Base-by-base conservation (phyloP, 2,113 vertebrate genomes). In the Callorhinus ursinus region DNA sequence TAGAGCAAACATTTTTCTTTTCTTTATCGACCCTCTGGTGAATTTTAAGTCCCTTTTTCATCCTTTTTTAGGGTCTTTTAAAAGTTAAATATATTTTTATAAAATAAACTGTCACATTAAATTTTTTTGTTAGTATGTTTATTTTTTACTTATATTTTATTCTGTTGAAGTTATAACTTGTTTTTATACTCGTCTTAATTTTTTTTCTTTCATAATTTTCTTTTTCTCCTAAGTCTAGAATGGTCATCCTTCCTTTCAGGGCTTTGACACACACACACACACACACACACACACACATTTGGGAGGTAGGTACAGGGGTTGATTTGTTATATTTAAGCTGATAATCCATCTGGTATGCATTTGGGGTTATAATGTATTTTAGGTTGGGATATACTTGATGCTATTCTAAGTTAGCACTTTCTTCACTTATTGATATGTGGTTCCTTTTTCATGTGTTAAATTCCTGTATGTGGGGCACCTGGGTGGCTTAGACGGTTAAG, bases 301-400 rank as follows among this genome's bases (percentile, higher is more conserved):
- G 14, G 42, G 26, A 42, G 26, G 14, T 49, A 7, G 42, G 26
- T 49, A 77, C 88, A 90, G 74, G 14, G 5, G n/a, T 79, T 53
- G 39, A 49, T 93, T 84, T 93, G 7, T 81, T 93, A 31, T 42
- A 72, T 59, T 83, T 92, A 96, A 49, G 12, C 15, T 79, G 15
- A 24, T 83, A 82, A 42, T 89, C 36, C 6, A 22, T 74, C 53
- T 88, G 63, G 22, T 63, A 84, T 88, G 84, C 87, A 77, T 55
- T 92, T 94, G 67, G 65, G n/a, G 65, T 86, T 95, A 61, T 93
- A 67, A 31, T 90, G 80, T 93, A 76, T 95, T 96, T 80, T 93
- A 90, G 21, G 31, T 88, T 31, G 33, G 9, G 39, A 63, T 92
- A 93, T 92, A 53, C 5, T 3, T 36, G 49, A 63, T 79, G 21